Evolutionary conservation across 2,113 vertebrate genomes (phyloP).

Genomic region (Ciconia boyciana): DNA sequence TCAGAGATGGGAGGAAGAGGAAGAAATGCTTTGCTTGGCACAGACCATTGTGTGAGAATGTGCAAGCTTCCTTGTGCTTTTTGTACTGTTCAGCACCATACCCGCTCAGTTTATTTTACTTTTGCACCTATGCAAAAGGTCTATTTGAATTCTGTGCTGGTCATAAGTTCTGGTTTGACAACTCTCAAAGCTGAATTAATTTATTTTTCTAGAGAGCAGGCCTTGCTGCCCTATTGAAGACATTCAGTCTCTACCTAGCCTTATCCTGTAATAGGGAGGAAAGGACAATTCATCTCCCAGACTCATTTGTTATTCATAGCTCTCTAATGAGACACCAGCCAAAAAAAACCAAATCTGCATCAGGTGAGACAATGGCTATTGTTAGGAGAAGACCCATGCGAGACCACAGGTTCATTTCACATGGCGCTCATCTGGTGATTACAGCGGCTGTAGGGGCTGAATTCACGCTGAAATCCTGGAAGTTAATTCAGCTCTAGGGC

Average conservation of each 20-base stretch:
- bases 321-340: background rate
- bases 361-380: background rate
- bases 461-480: background rate
- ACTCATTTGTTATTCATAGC: background rate
- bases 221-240: background rate
- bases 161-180: background rate
- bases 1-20: background rate
- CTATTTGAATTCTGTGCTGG: background rate
- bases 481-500: slow-evolving; percentile 2
- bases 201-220: background rate
- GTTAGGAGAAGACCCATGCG: background rate
- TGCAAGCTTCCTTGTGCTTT: background rate
- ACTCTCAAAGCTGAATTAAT: background rate
- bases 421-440: accelerated
- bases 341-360: background rate
- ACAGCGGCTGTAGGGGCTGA: background rate
- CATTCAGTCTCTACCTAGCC: background rate
- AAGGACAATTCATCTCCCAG: background rate
- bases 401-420: background rate
- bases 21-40: background rate
- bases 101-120: background rate
- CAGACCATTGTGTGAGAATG: accelerated
- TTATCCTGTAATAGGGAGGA: background rate
- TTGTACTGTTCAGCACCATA: background rate
- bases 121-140: background rate